A percentile compares a stretch with the other conserved stretches of the same genome.
Evolutionary conservation across 2,888 invertebrate species (phyloP).

Genomic region (Frankliniella fusca): DNA sequence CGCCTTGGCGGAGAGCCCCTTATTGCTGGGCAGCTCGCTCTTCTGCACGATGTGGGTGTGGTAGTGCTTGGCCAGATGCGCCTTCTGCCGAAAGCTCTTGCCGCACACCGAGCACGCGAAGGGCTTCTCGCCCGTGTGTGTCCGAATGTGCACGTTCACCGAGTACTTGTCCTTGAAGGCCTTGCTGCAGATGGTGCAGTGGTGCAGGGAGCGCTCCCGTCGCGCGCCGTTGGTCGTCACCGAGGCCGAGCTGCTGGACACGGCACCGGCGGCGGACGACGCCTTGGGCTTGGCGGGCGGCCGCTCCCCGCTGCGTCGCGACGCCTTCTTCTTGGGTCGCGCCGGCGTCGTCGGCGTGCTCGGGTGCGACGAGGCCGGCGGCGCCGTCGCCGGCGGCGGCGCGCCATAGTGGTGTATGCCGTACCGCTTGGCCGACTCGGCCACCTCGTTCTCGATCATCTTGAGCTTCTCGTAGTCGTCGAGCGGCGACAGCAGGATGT

Average conservation of each 20-base stretch:
- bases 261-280: conserved; percentile 38
- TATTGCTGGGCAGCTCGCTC: neutral
- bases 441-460: conserved; percentile 76
- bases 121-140: conserved; percentile 97
- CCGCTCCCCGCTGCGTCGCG: conserved; percentile 59
- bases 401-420: conserved; percentile 36
- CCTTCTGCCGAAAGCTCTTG: conserved; percentile 87
- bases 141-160: conserved; percentile 94
- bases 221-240: conserved; percentile 67
- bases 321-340: conserved; percentile 47
- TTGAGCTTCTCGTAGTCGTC: conserved; percentile 82
- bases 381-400: conserved; percentile 49
- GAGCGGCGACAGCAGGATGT: conserved; percentile 63
- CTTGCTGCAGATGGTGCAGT: conserved; percentile 89
- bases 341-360: conserved; percentile 61
- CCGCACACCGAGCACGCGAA: conserved; percentile 92
- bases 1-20: neutral
- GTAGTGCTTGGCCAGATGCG: conserved; percentile 87
- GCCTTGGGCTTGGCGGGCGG: conserved; percentile 8
- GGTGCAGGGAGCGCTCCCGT: conserved; percentile 83
- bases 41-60: conserved; percentile 83
- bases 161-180: conserved; percentile 96
- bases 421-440: conserved; percentile 62
- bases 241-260: neutral
- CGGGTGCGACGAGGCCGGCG: conserved; percentile 54